Conservation (phyloP, 1,140 invertebrate species). For the Camponotus vicinus region DNA sequence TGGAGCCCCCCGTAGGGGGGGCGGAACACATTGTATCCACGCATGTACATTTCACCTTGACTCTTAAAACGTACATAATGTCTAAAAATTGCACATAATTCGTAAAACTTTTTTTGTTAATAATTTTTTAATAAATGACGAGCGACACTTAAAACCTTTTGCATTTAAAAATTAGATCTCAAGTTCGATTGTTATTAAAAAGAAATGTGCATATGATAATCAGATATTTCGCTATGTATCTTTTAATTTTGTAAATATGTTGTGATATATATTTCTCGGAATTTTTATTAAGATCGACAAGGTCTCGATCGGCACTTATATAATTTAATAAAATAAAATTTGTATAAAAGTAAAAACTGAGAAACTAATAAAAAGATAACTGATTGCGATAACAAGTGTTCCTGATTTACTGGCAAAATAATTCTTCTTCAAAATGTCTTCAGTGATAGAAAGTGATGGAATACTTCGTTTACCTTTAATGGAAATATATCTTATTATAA, state of each 20-base stretch:
- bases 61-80: too few species aligned
- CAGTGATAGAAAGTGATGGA: neutral
- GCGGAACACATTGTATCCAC: too few species aligned
- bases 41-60: too few species aligned
- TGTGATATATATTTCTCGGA: slow-evolving; percentile 54
- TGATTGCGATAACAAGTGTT: neutral
- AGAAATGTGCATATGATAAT: slow-evolving; percentile 66
- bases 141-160: too few species aligned
- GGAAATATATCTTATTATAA: slow-evolving; percentile 15
- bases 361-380: neutral
- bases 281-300: slow-evolving; percentile 19
- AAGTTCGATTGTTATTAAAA: slow-evolving; percentile 72
- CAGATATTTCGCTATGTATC: slow-evolving; percentile 38
- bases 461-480: slow-evolving; percentile 3
- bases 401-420: neutral
- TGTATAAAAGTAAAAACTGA: slow-evolving; percentile 30
- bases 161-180: neutral
- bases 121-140: too few species aligned
- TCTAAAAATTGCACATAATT: too few species aligned
- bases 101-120: too few species aligned
- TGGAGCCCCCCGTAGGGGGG: too few species aligned
- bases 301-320: neutral
- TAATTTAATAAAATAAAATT: slow-evolving; percentile 1
- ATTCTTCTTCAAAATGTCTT: slow-evolving; percentile 8
- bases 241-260: slow-evolving; percentile 71